Evolutionary conservation across 2,113 vertebrate species (phyloP), one percentile per base, ranked within the genome.

Genomic region (Anas platyrhynchos): DNA sequence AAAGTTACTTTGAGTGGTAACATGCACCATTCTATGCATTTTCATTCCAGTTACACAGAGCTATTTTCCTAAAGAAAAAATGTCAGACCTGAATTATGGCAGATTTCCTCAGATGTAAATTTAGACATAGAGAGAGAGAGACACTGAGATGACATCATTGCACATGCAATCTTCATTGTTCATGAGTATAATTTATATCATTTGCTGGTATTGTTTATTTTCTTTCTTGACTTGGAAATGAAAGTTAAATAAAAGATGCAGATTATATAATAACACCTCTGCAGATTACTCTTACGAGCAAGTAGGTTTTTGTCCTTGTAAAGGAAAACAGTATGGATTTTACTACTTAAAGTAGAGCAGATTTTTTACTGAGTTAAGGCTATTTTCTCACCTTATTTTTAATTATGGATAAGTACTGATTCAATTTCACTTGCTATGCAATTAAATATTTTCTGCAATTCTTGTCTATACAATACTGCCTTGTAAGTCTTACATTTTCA

Each of bases 161-260:
- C 34, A 74, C 6, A 6, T 15, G 13, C 1, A 14, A 0, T 61
- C 58, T 76, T 46, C 3, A 11, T 50, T 73, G n/a, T 59, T 69
- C 16, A 3, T 41, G 1, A 52, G 15, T 23, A 41, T 11, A 27
- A 0, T 5, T 4, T 20, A 1, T 65, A 20, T 7, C 3, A 36
- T 80, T 65, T 76, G 2, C 54, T 83, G 46, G 9, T 38, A 27
- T 21, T 46, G 6, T 66, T 6, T 6, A 13, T 79, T 79, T 83
- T 8, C 38, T 50, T 77, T 12, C 83, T 74, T 83, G 46, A 67
- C 29, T 54, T 66, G 34, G 48, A 92, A 92, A 58, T 36, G 1
- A 29, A 73, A 80, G 36, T 55, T 80, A 77, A 89, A 84, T 62
- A 6, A 52, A 79, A 82, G 50, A 54, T 13, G 26, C 10, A 55